Evolutionary conservation across 2,113 vertebrate species (phyloP), one percentile per base, ranked within the genome.

Genomic region (Polypterus bichir): DNA sequence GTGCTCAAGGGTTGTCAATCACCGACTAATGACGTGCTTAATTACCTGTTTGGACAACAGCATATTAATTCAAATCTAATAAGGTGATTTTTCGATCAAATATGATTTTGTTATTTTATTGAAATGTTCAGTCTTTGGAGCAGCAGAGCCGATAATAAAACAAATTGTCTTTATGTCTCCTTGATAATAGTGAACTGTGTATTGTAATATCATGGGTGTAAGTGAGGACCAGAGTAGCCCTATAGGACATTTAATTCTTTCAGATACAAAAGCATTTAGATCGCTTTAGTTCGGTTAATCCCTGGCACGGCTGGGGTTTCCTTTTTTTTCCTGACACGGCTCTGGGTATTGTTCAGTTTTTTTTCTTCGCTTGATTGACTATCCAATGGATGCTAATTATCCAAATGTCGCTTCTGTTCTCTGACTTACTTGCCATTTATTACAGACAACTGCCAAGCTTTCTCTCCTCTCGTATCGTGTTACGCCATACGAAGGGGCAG

Each of bases 331-430:
- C 79, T 48, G 83, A 83, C 81, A 86, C 84, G 86, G 82, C 84
- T 85, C 83, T 88, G 86, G 84, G 84, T 83, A 86, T 86, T 83
- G 79, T 88, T 84, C 79, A 82, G 79, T 83, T 83, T 58, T 84
- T 79, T 83, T 82, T 85, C 76, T 83, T 79, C 80, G 73, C 79
- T 82, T 86, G 81, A 87, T 86, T 85, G 84, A 86, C 83, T 86
- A 83, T 82, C 82, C 83, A 86, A 83, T 88, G 81, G 83, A 85
- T 83, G 84, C 84, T 87, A 88, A 86, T 88, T 89, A 87, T 89
- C 82, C 86, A 85, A 86, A 86, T 87, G 86, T 86, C 86, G 81
- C 84, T 86, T 86, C 81, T 86, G 80, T 84, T 84, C 85, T 85
- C 84, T 84, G 85, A 88, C 81, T 86, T 84, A 86, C 83, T 87